phyloP scores from a whole-genome alignment of 2,888 invertebrate species.

The Camptogramma bilineatum region DNA sequence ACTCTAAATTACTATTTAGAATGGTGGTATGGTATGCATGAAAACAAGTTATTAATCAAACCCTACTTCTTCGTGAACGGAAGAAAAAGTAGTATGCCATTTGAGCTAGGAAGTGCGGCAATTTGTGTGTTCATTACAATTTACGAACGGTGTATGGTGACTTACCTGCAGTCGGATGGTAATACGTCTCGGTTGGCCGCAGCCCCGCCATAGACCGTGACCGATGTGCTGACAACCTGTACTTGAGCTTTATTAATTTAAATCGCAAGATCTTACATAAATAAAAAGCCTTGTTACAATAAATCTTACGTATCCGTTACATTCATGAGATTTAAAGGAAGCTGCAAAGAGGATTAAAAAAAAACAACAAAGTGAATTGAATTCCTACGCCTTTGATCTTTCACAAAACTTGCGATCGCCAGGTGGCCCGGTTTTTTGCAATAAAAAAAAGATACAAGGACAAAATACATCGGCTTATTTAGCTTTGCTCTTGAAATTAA shows the following conservation, averaged over 20 bases:
- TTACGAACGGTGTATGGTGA: slow-evolving; percentile 27
- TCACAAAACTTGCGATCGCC: slow-evolving; percentile 2
- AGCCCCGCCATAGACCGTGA: slow-evolving; percentile 30
- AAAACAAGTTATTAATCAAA: background rate
- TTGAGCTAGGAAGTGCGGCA: slow-evolving; percentile 37
- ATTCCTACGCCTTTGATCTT: slow-evolving; percentile 2
- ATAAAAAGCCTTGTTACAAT: slow-evolving; percentile 6
- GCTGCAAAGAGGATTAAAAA: background rate
- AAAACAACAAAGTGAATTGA: background rate
- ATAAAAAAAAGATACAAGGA: slow-evolving; percentile 22
- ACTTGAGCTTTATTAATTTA: slow-evolving; percentile 25
- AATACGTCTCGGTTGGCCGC: slow-evolving; percentile 43
- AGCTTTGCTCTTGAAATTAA: slow-evolving; percentile 49
- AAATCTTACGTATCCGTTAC: background rate
- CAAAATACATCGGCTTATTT: slow-evolving; percentile 27
- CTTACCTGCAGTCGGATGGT: slow-evolving; percentile 36
- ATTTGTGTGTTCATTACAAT: slow-evolving; percentile 33
- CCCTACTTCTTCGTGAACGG: slow-evolving; percentile 25
- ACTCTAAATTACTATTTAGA: background rate
- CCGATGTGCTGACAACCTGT: slow-evolving; percentile 28
- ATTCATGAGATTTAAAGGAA: background rate
- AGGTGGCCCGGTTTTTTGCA: slow-evolving; percentile 10
- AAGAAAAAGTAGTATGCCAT: slow-evolving; percentile 33
- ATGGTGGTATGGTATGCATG: background rate
- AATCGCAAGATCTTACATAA: slow-evolving; percentile 4